Conservation (phyloP, 2,797 vertebrate species). For the Cuculus canorus region DNA sequence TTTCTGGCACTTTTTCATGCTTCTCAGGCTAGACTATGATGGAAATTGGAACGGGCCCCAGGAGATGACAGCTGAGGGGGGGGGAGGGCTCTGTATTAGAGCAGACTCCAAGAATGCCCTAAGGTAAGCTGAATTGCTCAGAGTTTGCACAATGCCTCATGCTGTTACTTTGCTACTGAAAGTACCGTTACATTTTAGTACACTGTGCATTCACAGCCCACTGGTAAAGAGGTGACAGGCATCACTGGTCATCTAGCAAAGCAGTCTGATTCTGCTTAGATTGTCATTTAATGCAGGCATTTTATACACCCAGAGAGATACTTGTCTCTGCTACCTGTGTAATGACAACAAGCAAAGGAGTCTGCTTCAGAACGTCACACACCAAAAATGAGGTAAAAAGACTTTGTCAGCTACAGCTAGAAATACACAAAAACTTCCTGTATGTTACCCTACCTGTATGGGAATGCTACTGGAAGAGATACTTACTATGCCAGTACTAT, state of each 20-base stretch:
- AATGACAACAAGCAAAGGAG: not conserved
- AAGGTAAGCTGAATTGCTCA: conserved; percentile 3
- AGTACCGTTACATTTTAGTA: not conserved
- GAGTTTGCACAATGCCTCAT: conserved; percentile 6
- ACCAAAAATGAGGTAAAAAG: not conserved
- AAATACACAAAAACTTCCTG: not conserved
- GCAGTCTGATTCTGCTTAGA: not conserved
- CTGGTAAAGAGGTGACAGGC: conserved; percentile 5
- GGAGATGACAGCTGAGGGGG: not conserved
- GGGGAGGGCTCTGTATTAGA: not conserved
- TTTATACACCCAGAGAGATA: not conserved
- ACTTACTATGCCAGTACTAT: not conserved
- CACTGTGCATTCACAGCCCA: not conserved
- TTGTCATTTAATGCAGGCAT: conserved; percentile 9
- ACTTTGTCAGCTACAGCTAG: not conserved
- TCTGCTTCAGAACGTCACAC: not conserved
- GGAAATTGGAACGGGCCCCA: not conserved
- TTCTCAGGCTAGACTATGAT: conserved; percentile 4
- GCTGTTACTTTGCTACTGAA: conserved; percentile 36
- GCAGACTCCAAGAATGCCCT: conserved; percentile 25
- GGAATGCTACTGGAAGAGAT: not conserved
- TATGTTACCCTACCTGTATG: accelerated
- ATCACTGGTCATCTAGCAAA: conserved; percentile 48
- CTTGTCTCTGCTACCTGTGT: conserved; percentile 12
- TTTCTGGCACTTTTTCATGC: conserved; percentile 14